Conservation (phyloP, 2,797 vertebrate species). For the Intellagama lesueurii region DNA sequence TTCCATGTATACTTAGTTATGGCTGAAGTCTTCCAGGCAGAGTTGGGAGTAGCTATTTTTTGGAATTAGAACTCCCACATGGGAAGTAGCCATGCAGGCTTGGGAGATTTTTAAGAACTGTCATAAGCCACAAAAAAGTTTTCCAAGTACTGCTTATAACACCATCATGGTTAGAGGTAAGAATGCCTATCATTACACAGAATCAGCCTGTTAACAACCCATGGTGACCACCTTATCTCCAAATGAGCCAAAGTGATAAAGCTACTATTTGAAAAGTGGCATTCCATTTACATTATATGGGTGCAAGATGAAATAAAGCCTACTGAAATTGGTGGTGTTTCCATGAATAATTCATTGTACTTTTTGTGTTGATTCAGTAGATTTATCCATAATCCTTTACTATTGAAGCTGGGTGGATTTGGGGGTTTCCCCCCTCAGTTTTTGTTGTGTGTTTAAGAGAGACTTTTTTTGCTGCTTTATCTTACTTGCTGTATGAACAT, state of each 20-base stretch:
- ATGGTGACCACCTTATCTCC: background rate
- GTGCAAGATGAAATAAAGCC: background rate
- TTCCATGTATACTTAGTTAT: background rate
- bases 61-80: background rate
- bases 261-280: background rate
- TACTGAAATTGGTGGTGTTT: background rate
- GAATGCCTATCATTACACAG: background rate
- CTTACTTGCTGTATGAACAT: conserved; percentile 21
- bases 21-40: background rate
- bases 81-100: background rate
- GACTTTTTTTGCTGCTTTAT: conserved; percentile 30
- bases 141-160: too few relatives aligned
- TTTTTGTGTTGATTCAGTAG: background rate
- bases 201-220: background rate
- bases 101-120: too few relatives aligned
- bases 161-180: background rate
- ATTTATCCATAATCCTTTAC: background rate
- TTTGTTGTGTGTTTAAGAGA: background rate
- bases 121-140: too few relatives aligned
- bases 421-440: background rate
- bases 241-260: background rate
- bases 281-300: background rate
- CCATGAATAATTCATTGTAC: too few relatives aligned
- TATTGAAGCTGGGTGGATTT: background rate
- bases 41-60: too few relatives aligned